Evolutionary conservation across 2,888 invertebrate genomes (phyloP).

Genomic region (Patella pellucida): DNA sequence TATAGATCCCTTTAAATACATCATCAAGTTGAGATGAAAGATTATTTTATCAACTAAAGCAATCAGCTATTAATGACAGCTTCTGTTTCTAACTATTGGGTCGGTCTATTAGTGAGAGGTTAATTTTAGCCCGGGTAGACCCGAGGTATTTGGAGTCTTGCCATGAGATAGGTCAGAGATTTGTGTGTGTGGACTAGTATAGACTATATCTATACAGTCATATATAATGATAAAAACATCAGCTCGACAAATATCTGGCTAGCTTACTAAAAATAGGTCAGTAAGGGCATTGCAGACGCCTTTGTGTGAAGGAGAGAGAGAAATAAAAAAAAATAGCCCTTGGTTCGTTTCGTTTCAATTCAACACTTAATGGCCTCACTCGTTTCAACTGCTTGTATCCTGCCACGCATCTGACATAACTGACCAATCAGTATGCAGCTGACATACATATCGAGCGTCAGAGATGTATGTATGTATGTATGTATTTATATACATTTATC

Average conservation of each 20-base stretch:
- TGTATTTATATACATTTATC: not conserved
- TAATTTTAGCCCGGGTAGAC: not conserved
- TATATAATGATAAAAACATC: no score
- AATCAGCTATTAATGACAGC: not conserved
- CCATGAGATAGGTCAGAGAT: conserved; percentile 8
- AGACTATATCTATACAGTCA: no score
- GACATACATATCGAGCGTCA: not conserved
- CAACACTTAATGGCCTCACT: no score
- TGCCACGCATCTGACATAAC: not conserved
- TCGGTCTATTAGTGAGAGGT: not conserved
- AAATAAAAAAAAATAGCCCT: not conserved
- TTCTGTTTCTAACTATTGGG: not conserved
- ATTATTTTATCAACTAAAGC: no score
- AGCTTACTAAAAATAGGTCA: not conserved
- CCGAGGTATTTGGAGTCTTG: not conserved
- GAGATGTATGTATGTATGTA: not conserved
- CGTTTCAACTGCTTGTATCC: not conserved
- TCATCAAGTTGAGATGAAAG: no score
- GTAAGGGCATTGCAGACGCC: not conserved
- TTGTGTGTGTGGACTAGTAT: not conserved
- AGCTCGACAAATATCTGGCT: no score
- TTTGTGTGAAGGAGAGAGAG: not conserved
- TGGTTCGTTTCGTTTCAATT: no score
- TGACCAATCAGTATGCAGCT: conserved; percentile 5
- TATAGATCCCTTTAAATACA: no score